Evolutionary conservation across 2,113 vertebrate species (phyloP).

Genomic region (Leptosomus discolor): DNA sequence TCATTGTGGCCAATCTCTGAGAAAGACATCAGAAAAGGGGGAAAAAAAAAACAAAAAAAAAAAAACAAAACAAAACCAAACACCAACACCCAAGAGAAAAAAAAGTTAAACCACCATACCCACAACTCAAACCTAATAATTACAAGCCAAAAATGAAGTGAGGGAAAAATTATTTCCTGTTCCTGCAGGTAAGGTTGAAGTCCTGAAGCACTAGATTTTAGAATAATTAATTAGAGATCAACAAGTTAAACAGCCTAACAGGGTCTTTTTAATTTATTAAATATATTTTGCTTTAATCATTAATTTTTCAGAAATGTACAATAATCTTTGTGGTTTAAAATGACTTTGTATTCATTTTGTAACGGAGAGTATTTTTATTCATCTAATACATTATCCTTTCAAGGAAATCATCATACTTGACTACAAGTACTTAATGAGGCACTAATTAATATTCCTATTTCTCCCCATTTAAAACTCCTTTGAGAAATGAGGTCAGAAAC

Average conservation of each 20-base stretch:
- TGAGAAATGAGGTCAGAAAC: conserved; percentile 66
- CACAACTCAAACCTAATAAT: background rate
- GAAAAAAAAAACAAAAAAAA: no score
- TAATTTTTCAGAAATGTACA: conserved; percentile 47
- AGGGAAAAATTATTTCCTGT: background rate
- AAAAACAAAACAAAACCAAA: no score
- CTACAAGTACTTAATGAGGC: conserved; percentile 58
- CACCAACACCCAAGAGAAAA: no score
- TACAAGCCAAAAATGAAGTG: background rate
- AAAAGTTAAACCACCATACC: background rate
- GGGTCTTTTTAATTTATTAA: conserved; percentile 37
- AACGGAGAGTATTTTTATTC: conserved; percentile 66
- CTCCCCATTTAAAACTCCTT: conserved; percentile 45
- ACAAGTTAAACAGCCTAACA: conserved; percentile 27
- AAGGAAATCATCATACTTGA: conserved; percentile 59
- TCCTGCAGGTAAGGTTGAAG: background rate
- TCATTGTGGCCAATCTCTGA: background rate
- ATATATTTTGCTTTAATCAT: conserved; percentile 48
- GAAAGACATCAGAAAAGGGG: background rate
- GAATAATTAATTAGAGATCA: conserved; percentile 19
- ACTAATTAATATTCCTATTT: conserved; percentile 62
- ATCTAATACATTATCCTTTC: conserved; percentile 60
- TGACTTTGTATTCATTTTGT: conserved; percentile 40
- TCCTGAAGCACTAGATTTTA: background rate
- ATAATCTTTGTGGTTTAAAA: conserved; percentile 61